Conservation (phyloP, 2,888 invertebrate genomes). For the Xylota segnis region DNA sequence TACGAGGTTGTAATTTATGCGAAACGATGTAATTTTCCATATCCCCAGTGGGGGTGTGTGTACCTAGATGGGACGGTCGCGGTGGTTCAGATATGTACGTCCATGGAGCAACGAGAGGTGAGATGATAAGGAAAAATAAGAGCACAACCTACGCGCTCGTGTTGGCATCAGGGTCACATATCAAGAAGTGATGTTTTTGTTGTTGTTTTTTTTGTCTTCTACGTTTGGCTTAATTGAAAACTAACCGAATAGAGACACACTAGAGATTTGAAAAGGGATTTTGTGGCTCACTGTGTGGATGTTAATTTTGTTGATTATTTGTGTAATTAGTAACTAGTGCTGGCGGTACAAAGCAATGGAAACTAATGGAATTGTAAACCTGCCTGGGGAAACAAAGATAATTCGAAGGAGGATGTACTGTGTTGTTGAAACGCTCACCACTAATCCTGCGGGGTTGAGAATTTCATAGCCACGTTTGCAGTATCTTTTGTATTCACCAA, state of each 20-base stretch:
- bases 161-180: constrained; percentile 36
- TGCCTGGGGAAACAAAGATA: not conserved
- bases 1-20: constrained; percentile 20
- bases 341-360: not conserved
- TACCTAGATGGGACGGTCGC: too few species aligned
- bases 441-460: too few species aligned
- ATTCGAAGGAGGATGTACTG: not conserved
- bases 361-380: not conserved
- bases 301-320: constrained; percentile 19
- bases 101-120: not conserved
- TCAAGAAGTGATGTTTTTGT: not conserved
- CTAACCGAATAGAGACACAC: constrained; percentile 22
- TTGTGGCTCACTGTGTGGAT: not conserved
- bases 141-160: constrained; percentile 41
- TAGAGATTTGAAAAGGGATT: not conserved
- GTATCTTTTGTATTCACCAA: too few species aligned
- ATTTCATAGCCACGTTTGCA: too few species aligned
- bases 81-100: too few species aligned
- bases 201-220: not conserved
- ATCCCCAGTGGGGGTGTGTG: not conserved
- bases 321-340: constrained; percentile 3
- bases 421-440: too few species aligned
- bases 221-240: constrained; percentile 39
- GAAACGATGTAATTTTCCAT: constrained; percentile 22
- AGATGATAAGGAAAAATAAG: constrained; percentile 22